Percentiles rank a stretch among this genome's conserved stretches.
phyloP scores from a whole-genome alignment of 2,797 vertebrate species.

The Tokudaia tokunoshimensis region DNA sequence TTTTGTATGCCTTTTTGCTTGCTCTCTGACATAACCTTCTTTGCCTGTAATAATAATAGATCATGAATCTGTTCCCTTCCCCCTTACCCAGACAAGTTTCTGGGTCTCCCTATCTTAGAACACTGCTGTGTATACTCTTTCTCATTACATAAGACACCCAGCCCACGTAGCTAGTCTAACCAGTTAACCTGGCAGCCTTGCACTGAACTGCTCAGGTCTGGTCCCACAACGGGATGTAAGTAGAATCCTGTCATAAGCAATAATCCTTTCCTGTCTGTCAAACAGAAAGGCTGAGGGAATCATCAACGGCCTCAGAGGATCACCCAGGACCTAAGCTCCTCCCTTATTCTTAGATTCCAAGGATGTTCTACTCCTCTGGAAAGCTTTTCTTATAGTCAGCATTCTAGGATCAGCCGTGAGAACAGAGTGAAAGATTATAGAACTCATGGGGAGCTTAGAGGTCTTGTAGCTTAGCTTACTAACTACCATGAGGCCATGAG shows the following conservation, averaged over 20 bases:
- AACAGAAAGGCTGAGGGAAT: not conserved
- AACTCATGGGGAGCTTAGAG: not conserved
- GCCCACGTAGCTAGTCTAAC: no score
- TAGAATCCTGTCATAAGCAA: not conserved
- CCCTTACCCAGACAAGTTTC: slow-evolving; percentile 57
- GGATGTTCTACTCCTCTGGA: not conserved
- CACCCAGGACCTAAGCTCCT: not conserved
- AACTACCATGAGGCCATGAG: not conserved
- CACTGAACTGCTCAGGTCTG: not conserved
- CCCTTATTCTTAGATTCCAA: not conserved
- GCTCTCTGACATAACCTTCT: slow-evolving; percentile 78
- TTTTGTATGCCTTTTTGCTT: slow-evolving; percentile 71
- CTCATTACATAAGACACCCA: rapidly evolving
- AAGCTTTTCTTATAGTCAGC: not conserved
- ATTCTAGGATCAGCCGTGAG: not conserved
- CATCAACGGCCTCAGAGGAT: not conserved
- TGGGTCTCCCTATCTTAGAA: not conserved
- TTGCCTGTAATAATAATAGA: slow-evolving; percentile 51
- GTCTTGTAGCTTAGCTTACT: not conserved
- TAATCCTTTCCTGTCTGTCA: not conserved
- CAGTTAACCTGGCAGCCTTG: not conserved
- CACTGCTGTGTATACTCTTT: not conserved
- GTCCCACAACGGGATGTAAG: not conserved
- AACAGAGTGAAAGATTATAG: not conserved
- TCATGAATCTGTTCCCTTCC: slow-evolving; percentile 54